Conservation (phyloP, 2,888 invertebrate genomes). For the Watsonalla cultraria region DNA sequence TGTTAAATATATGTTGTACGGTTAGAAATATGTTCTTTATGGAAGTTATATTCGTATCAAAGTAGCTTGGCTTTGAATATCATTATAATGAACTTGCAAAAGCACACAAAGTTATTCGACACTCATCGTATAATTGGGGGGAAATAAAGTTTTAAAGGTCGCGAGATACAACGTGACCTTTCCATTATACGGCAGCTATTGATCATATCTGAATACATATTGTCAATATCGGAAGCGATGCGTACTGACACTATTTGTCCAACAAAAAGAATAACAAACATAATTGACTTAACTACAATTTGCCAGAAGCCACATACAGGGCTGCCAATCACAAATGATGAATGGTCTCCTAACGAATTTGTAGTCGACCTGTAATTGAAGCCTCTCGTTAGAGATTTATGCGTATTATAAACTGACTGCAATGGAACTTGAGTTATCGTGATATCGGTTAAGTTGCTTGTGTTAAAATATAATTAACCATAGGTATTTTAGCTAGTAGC, state of each 20-base stretch:
- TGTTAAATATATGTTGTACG: too few relatives aligned
- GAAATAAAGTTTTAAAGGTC: background rate
- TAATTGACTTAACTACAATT: constrained; percentile 57
- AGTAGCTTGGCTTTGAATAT: too few relatives aligned
- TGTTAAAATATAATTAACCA: too few relatives aligned
- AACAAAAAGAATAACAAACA: constrained; percentile 43
- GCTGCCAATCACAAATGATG: constrained; percentile 61
- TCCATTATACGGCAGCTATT: constrained; percentile 22
- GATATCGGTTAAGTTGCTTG: background rate
- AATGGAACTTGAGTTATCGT: background rate
- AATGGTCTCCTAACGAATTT: constrained; percentile 66
- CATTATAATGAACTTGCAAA: background rate
- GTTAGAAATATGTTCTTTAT: too few relatives aligned
- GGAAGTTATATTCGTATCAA: too few relatives aligned
- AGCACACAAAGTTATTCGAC: background rate
- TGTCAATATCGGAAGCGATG: constrained; percentile 29
- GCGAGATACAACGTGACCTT: background rate
- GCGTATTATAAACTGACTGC: constrained; percentile 1
- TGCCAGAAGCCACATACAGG: constrained; percentile 51
- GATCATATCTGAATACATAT: constrained; percentile 5
- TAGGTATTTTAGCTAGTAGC: too few relatives aligned
- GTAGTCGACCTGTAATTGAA: constrained; percentile 51
- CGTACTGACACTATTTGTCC: constrained; percentile 41
- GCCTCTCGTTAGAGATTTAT: constrained; percentile 49
- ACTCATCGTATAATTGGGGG: background rate